Base-by-base conservation (phyloP, 2,113 vertebrate species). In the Carassius auratus region DNA sequence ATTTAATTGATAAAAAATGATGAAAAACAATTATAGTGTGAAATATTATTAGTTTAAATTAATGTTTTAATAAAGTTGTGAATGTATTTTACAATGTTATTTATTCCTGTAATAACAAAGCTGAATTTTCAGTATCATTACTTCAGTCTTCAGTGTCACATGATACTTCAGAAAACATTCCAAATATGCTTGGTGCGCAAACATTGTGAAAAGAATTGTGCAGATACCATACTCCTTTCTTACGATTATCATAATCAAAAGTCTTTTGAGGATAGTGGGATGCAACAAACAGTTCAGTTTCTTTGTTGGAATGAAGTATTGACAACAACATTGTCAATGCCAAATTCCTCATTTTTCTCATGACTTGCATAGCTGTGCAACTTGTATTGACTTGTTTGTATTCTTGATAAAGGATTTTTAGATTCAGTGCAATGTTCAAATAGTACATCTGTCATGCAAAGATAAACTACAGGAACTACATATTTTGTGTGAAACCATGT, bases 271-370 rank as follows among this genome's bases (percentile, higher is more conserved):
- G 64, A 30, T 4, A 26, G 42, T 38, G 38, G 38, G 38, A 42
- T 42, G 38, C 42, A 74, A 74, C 4, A 48, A 75, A 1, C 73
- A 2, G 21, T 26, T 75, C n/a, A 75, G n/a, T 26, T 75, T n/a
- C 30, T 42, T 26, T 50, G 64, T 17, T 68, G 30, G 30, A 68
- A 68, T 68, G 30, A 68, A 68, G 62, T 30, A 66, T 15, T 33
- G 30, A 3, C 21, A 45, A 42, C 17, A 1, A 52, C 23, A 55
- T 55, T 10, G 48, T 55, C 10, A 6, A 19, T 61, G 30, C 10
- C 10, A 61, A 61, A 79, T 61, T 79, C 19, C 33, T 61, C 19
- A 61, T 79, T 79, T 21, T 79, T 79, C 19, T 61, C 55, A 61
- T 79, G 76, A 57, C 55, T 61, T 12, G 50, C 75, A 76, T 76